A percentile compares a stretch with the other conserved stretches of the same genome.
phyloP scores from a whole-genome alignment of 2,888 invertebrate species.

The Abscondita cerata region DNA sequence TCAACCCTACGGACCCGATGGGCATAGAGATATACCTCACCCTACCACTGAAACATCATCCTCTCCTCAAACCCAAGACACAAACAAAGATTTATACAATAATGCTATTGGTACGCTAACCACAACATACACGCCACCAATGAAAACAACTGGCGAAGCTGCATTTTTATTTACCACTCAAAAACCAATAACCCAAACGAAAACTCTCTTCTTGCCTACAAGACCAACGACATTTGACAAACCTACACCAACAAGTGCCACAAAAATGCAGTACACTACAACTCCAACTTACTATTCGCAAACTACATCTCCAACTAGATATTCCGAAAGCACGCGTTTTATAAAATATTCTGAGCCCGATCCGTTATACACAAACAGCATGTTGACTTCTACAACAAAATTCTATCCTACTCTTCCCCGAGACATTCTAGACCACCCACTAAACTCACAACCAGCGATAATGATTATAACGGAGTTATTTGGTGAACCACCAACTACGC shows the following conservation, averaged over 20 bases:
- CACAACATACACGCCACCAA: constrained; percentile 42
- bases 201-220: constrained; percentile 15
- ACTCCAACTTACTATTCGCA: no score
- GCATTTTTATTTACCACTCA: constrained; percentile 7
- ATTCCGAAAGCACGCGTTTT: constrained; percentile 40
- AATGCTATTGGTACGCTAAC: constrained; percentile 40
- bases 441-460: no score
- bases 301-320: constrained; percentile 48
- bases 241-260: constrained; percentile 38
- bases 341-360: constrained; percentile 61
- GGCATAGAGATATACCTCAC: constrained; percentile 54
- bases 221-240: constrained; percentile 5
- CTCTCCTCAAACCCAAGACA: constrained; percentile 1
- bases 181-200: constrained; percentile 57
- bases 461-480: no score
- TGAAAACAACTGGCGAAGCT: not conserved
- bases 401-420: not conserved
- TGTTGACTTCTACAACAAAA: constrained; percentile 20
- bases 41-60: constrained; percentile 6
- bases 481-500: no score
- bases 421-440: no score
- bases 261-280: constrained; percentile 33
- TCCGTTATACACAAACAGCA: constrained; percentile 55
- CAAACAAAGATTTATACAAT: constrained; percentile 7
- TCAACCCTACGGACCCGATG: constrained; percentile 8